phyloP scores from a whole-genome alignment of 30 jellyfish, hydroid and myxozoan species.

The Catostylus mosaicus region DNA sequence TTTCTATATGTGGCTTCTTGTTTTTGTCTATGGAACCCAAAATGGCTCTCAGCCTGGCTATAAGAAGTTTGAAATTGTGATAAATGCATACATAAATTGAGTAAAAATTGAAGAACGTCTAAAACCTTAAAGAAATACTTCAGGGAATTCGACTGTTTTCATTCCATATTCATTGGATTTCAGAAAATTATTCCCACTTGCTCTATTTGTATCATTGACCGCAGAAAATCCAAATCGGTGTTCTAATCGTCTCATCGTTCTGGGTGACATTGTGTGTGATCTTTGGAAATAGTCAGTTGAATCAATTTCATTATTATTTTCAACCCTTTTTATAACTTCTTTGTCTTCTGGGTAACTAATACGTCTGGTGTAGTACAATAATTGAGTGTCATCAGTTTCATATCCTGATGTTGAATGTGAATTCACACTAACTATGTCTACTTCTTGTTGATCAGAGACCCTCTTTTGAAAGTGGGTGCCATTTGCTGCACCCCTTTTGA shows the following conservation, averaged over 20 bases:
- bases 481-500: neutral
- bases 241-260: constrained; percentile 64
- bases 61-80: too few relatives aligned
- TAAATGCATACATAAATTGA: too few relatives aligned
- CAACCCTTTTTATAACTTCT: constrained; percentile 4
- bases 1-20: too few relatives aligned
- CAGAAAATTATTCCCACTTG: neutral
- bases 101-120: too few relatives aligned
- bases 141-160: constrained; percentile 51
- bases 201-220: constrained; percentile 14
- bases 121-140: constrained; percentile 30
- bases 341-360: neutral
- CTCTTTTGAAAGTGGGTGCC: neutral
- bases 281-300: constrained; percentile 18
- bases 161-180: neutral
- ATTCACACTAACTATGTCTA: constrained; percentile 58
- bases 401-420: constrained; percentile 71
- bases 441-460: constrained; percentile 5
- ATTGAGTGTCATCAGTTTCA: constrained; percentile 58
- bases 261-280: constrained; percentile 62
- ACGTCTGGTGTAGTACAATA: constrained; percentile 1
- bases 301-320: constrained; percentile 3
- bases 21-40: too few relatives aligned
- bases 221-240: constrained; percentile 55
- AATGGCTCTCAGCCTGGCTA: too few relatives aligned